Evolutionary conservation across 2,888 invertebrate species (phyloP).

Genomic region (Xanthia icteritia): DNA sequence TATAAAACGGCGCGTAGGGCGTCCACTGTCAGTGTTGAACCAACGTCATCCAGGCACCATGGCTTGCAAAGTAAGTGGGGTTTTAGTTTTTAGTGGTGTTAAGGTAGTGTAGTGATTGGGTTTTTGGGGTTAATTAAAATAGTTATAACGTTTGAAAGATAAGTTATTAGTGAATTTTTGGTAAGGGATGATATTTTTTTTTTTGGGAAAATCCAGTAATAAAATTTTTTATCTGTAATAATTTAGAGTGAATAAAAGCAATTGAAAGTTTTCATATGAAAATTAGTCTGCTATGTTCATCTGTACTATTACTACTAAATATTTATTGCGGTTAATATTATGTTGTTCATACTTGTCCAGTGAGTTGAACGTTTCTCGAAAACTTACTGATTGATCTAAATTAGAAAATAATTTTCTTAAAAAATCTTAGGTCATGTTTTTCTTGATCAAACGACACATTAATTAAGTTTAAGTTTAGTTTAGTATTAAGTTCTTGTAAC

Average conservation of each 20-base stretch:
- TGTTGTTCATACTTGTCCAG: not conserved
- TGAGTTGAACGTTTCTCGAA: not conserved
- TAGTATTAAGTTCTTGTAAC: not conserved
- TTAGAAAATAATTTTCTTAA: not conserved
- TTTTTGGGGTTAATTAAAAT: not conserved
- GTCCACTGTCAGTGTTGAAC: slow-evolving; percentile 53
- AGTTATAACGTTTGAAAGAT: not conserved
- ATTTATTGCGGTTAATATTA: not conserved
- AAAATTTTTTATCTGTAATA: too few species aligned
- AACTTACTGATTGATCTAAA: not conserved
- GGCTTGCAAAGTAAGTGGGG: slow-evolving; percentile 67
- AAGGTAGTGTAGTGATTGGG: slow-evolving; percentile 15
- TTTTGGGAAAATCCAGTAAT: not conserved
- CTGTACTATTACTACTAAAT: too few species aligned
- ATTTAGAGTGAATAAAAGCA: not conserved
- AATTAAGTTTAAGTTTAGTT: not conserved
- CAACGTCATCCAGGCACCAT: slow-evolving; percentile 62
- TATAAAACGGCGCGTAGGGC: slow-evolving; percentile 78
- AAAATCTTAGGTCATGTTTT: not conserved
- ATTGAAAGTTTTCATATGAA: not conserved
- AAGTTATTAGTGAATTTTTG: not conserved
- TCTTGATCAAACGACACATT: not conserved
- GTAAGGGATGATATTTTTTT: slow-evolving; percentile 1
- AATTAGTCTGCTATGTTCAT: not conserved
- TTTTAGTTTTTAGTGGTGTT: slow-evolving; percentile 12